phyloP scores from a whole-genome alignment of 2,888 invertebrate genomes.

The Lepidonotus clava region DNA sequence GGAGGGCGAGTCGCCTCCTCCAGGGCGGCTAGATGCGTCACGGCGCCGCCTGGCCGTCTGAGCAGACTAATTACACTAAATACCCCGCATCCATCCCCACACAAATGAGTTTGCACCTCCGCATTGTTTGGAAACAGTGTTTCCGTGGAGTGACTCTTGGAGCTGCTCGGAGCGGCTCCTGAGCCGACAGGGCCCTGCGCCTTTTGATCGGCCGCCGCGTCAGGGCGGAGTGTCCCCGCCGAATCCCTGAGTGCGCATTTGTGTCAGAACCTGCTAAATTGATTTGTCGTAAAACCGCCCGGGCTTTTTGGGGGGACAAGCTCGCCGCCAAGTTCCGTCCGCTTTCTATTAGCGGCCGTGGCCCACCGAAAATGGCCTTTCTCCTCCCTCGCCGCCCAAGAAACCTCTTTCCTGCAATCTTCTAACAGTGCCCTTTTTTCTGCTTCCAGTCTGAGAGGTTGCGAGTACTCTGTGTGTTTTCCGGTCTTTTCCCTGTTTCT shows the following conservation, averaged over 20 bases:
- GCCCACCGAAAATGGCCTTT: background rate
- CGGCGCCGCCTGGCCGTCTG: background rate
- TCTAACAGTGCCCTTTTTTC: background rate
- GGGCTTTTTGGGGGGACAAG: conserved; percentile 14
- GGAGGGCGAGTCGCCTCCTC: no score
- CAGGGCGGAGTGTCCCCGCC: background rate
- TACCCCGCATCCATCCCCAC: conserved; percentile 2
- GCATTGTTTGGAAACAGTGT: conserved; percentile 6
- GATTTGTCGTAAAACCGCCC: conserved; percentile 29
- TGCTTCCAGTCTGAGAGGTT: background rate
- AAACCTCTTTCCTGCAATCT: conserved; percentile 16
- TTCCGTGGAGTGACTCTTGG: background rate
- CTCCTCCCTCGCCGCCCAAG: background rate
- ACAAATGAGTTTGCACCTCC: conserved; percentile 20
- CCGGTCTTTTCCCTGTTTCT: background rate
- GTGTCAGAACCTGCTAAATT: conserved; percentile 49
- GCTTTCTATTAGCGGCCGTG: conserved; percentile 18
- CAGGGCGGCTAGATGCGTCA: no score
- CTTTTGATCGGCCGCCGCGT: background rate
- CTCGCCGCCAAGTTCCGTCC: conserved; percentile 2
- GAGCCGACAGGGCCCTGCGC: background rate
- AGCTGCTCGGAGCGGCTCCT: background rate
- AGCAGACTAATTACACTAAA: conserved; percentile 20
- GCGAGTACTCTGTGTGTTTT: background rate
- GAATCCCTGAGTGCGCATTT: conserved; percentile 47